Percentiles rank a stretch among this genome's conserved stretches.
Evolutionary conservation across 2,888 invertebrate species (phyloP).

Genomic region (Magallana nippona): DNA sequence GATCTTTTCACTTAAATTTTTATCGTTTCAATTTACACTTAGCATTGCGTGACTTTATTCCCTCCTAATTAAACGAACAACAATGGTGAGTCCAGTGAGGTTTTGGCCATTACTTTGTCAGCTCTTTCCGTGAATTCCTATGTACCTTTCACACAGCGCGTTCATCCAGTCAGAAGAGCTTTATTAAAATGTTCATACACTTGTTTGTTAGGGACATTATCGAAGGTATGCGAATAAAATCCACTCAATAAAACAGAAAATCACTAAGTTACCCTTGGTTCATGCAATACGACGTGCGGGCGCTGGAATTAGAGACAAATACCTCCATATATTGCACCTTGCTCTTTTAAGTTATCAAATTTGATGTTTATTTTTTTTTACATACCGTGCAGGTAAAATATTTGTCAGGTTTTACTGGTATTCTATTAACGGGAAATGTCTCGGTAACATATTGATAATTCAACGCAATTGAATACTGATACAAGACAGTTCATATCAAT

Average conservation of each 20-base stretch:
- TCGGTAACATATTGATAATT: too few relatives aligned
- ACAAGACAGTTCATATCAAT: too few relatives aligned
- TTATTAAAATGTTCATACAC: conserved; percentile 23
- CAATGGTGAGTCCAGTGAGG: not conserved
- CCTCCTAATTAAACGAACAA: not conserved
- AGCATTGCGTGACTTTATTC: not conserved
- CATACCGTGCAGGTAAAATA: too few relatives aligned
- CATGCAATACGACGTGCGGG: not conserved
- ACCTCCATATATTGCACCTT: not conserved
- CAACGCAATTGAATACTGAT: too few relatives aligned
- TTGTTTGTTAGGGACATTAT: conserved; percentile 25
- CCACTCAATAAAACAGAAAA: conserved; percentile 23
- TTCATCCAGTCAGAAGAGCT: not conserved
- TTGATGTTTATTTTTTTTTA: too few relatives aligned
- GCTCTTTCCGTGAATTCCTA: not conserved
- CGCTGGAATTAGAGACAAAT: not conserved
- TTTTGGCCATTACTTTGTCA: not conserved
- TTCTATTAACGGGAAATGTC: too few relatives aligned
- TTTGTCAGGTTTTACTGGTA: too few relatives aligned
- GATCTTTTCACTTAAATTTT: too few relatives aligned
- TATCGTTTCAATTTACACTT: not conserved
- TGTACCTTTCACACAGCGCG: not conserved
- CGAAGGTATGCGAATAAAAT: conserved; percentile 23
- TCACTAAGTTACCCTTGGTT: not conserved
- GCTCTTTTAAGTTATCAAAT: too few relatives aligned